Evolutionary conservation across 1,140 invertebrate species (phyloP), one percentile per base, ranked within the genome.

Genomic region (Chironomus tepperi): DNA sequence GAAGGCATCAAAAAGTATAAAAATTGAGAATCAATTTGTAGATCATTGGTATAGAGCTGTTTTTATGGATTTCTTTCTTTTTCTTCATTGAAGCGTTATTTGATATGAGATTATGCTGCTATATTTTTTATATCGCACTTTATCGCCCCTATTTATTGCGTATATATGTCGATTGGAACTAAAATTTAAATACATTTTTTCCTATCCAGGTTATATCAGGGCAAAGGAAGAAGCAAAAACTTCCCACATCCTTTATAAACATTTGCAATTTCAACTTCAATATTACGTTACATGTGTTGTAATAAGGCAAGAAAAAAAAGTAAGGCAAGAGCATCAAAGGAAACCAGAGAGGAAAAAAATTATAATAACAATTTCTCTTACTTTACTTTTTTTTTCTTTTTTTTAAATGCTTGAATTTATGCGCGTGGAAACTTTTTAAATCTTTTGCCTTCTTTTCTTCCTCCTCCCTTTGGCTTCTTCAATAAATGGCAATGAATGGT

Each of bases 11-110:
- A 5, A 57, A n/a, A 57, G n/a, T n/a, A 57, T 57, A 57, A 57
- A n/a, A 57, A 57, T 12, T 57, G 47, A 57, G 47, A 57, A 70
- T 70, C 65, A 70, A 70, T 70, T 70, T 70, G 19, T 18, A 70
- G 65, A 70, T 67, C 64, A 67, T 67, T 67, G 64, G 65, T 18
- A 70, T 70, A 19, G 65, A 70, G 47, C 47, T 57, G 15, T 15
- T 57, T 57, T 57, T 57, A 15, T 34, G 24, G 24, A 34, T 5
- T 15, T 57, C 47, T 57, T 34, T 34, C 24, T 34, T 34, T 5
- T 34, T 34, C 5, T 15, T 34, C 24, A 34, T 34, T 34, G 24
- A 34, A 34, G 24, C 24, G 10, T 5, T 47, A 57, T 57, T 57
- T 12, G 8, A 15, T 57, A 57, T 57, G 12, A 57, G 47, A 57